Base-by-base conservation (phyloP, 2,113 vertebrate species). In the Tragulus kanchil region DNA sequence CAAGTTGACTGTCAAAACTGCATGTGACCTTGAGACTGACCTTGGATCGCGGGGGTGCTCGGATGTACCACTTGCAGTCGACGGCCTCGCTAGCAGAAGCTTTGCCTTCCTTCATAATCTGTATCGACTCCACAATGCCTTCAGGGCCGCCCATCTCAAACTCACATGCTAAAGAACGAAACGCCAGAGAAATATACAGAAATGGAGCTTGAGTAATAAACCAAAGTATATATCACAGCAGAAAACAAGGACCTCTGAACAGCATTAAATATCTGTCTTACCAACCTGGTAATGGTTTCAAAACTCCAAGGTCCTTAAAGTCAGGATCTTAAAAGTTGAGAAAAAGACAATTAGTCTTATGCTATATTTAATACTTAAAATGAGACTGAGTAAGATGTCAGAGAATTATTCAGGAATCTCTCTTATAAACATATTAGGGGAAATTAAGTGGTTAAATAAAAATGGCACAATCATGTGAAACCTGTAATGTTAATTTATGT, bases 61-160 rank as follows among this genome's bases (percentile, higher is more conserved):
- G 99, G 98, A 99, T 99, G 98, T 99, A 99, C 99, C 99, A 99
- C 98, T 99, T 99, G 98, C 99, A 99, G 98, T 99, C 99, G 86
- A 99, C 99, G 16, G 99, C 99, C 98, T 99, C 99, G 0, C 99
- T 98, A 87, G 99, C 99, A 92, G 98, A 99, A 91, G 99, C 99
- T 98, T 99, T 99, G 97, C 99, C 99, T 71, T 99, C 99, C 98
- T 99, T 99, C 96, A 99, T 98, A 98, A 99, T 99, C 97, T 99
- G 99, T 97, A 99, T 95, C 89, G 99, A 99, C 98, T 99, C 99
- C 97, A 99, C 99, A 97, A 99, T 99, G 95, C 99, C 99, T 99
- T 99, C 99, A 28, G 99, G 99, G 96, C 99, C 99, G 95, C 99
- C 99, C 99, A 99, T 99, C 98, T 99, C 99, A 98, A 99, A 99